Evolutionary conservation across 2,888 invertebrate species (phyloP), one percentile per base, ranked within the genome.

Genomic region (Bhutanitis thaidina): DNA sequence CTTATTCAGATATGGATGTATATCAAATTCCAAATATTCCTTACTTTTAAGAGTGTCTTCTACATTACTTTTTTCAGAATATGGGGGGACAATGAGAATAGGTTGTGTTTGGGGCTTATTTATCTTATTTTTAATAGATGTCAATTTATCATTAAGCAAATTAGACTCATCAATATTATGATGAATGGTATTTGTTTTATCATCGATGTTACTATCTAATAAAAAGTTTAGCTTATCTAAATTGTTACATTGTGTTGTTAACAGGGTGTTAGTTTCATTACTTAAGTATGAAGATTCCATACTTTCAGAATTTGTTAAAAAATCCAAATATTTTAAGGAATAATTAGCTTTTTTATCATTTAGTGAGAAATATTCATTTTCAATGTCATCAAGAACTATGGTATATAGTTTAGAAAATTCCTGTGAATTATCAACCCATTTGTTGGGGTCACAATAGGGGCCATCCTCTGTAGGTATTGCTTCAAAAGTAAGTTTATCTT

Each of bases 401-500:
- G 71, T 65, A 45, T 69, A 70, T 12, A 60, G 43, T 55, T 70
- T 74, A 32, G 50, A 61, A 57, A 38, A 63, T 60, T 53, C 62
- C 49, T 53, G 54, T 32, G 52, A 51, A 15, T 49, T 56, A 36
- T 49, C 53, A 43, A 48, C 44, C 53, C 58, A 62, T 51, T 67
- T 65, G 51, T 49, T 67, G 20, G 67, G 41, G 56, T 74, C 71
- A 70, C 81, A 84, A 55, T 60, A 76, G 20, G 85, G 84, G 25
- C 88, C 87, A 73, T 80, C 80, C 64, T 90, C 66, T 37, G 91
- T 91, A 41, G 92, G 92, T 43, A 92, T 71, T 36, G 92, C 92
- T 65, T 81, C 77, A 67, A 86, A 85, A 43, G 83, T 83, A 35
- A 92, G 77, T 56, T 91, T 86, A 37, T 90, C 91, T 74, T 82